These are phyloP conservation scores for Coleophora deauratella DNA, from an alignment of 2,888 invertebrate species.

Conservation along the genomic window DNA sequence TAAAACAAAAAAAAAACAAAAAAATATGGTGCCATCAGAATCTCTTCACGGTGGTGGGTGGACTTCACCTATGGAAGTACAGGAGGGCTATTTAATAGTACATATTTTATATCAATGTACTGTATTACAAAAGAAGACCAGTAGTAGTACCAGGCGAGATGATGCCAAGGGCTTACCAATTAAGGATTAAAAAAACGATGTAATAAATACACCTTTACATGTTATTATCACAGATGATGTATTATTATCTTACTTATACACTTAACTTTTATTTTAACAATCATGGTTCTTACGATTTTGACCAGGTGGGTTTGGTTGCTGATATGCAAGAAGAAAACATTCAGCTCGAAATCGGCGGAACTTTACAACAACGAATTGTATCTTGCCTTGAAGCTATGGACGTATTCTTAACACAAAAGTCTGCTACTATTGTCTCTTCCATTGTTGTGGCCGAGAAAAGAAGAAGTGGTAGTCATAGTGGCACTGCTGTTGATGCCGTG, in stretches of 20 bases:
- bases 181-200: too few species aligned
- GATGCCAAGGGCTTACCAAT: neutral
- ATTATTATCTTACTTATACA: neutral
- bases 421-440: conserved; percentile 79
- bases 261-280: neutral
- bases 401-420: conserved; percentile 80
- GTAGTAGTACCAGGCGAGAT: too few species aligned
- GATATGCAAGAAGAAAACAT: conserved; percentile 81
- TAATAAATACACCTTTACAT: neutral
- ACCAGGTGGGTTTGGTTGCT: conserved; percentile 83
- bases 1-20: too few species aligned
- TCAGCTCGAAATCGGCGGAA: conserved; percentile 83
- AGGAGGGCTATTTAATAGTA: neutral
- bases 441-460: conserved; percentile 92
- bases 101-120: neutral
- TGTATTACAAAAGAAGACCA: too few species aligned
- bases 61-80: too few species aligned
- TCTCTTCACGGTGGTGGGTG: too few species aligned
- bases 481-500: conserved; percentile 82
- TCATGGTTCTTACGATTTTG: neutral
- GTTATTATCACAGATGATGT: neutral
- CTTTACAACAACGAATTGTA: conserved; percentile 87
- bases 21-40: too few species aligned
- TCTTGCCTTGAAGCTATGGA: conserved; percentile 86
- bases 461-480: conserved; percentile 72